Evolutionary conservation across 2,888 invertebrate species (phyloP), one percentile per base, ranked within the genome.

Genomic region (Brachyptera risi): DNA sequence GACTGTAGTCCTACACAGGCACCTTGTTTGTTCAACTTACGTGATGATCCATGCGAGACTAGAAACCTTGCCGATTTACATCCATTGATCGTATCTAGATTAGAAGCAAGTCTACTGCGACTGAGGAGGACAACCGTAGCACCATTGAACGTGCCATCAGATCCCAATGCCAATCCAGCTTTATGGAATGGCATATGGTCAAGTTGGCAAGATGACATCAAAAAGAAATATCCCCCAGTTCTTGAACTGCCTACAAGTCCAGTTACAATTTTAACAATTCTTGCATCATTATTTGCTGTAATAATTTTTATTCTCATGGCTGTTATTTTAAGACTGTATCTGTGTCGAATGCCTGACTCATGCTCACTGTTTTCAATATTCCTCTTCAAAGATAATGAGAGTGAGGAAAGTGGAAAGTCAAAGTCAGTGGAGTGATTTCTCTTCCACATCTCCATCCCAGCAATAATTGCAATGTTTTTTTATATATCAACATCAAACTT

Each of bases 181-280:
- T 67, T 73, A 4, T 82, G 80, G 75, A 78, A 81, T 57, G 76
- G 78, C 56, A 78, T 79, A 0, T 85, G 85, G 85, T 76, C 76
- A 1, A 77, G 75, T 66, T 85, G 84, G 85, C 71, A 74, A 67
- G 82, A 83, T 57, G 58, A 35, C 3, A 24, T n/a, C 17, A 27
- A 44, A 24, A 23, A 44, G 17, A 31, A 47, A 31, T 27, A 15
- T 9, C 27, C 37, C 9, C n/a, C 17, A 15, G 7, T 31, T 9
- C 15, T 23, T 21, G 56, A 37, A 17, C 1, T 38, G 21, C 35
- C 13, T 3, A 7, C 56, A 35, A 58, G 27, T 13, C 58, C 56
- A 9, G 27, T 47, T 11, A 15, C 24, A 1, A 23, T 57, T 26
- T 13, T 57, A n/a, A 44, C 57, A 1, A 24, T 61, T 24, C 21